phyloP scores from a whole-genome alignment of 2,888 invertebrate species.

The Leptinotarsa haldemani region DNA sequence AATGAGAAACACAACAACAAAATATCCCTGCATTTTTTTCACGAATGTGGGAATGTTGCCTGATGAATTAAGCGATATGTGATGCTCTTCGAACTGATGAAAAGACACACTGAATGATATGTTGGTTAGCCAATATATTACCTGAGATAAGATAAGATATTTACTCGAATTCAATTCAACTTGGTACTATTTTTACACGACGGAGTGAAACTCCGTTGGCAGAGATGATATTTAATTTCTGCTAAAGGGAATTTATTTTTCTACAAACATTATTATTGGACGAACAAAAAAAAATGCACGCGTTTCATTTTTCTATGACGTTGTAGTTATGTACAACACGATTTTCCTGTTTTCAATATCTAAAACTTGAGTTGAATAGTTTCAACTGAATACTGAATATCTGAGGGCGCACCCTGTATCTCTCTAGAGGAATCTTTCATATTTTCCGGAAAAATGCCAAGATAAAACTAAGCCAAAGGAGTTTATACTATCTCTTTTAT shows the following conservation, averaged over 20 bases:
- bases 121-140: conserved; percentile 29
- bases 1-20: conserved; percentile 3
- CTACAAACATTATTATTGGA: no score
- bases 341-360: no score
- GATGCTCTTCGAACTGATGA: conserved; percentile 7
- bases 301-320: no score
- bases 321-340: no score
- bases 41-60: not conserved
- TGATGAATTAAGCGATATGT: conserved; percentile 5
- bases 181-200: conserved; percentile 10
- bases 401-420: no score
- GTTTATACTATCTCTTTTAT: no score
- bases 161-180: conserved; percentile 26
- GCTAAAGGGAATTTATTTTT: not conserved
- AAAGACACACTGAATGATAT: conserved; percentile 31
- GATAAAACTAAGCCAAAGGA: no score
- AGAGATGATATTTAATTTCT: not conserved
- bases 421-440: no score
- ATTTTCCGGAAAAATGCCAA: no score
- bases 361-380: no score
- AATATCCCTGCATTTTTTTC: conserved; percentile 13
- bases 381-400: no score
- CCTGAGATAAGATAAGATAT: conserved; percentile 42
- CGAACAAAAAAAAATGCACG: no score
- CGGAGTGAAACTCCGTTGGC: conserved; percentile 9